These are phyloP conservation scores for Temnothorax curvispinosus DNA, from an alignment of 1,140 invertebrate species.

Conservation along the genomic window DNA sequence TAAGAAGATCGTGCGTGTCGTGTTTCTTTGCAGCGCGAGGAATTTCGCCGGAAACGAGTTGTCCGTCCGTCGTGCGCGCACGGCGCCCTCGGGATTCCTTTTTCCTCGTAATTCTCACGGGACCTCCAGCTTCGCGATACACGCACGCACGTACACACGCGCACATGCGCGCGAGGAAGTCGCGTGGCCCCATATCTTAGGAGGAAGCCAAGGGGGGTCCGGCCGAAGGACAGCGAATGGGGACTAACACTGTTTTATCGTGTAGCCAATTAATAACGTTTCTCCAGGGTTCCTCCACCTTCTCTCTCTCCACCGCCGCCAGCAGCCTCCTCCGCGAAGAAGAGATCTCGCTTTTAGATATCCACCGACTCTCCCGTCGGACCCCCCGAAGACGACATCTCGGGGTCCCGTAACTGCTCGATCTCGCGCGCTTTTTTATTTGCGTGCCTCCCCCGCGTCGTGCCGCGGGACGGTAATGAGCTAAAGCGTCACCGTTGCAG, in stretches of 20 bases:
- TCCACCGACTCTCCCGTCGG: slow-evolving; percentile 32
- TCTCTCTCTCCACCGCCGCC: slow-evolving; percentile 44
- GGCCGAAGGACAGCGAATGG: slow-evolving; percentile 78
- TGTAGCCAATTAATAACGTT: slow-evolving; percentile 85
- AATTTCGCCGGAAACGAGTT: slow-evolving; percentile 47
- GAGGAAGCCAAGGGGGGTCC: slow-evolving; percentile 81
- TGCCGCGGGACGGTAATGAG: slow-evolving; percentile 24
- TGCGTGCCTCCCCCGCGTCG: slow-evolving; percentile 6
- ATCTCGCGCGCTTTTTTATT: slow-evolving; percentile 47
- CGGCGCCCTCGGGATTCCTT: slow-evolving; percentile 30
- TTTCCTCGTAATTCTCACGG: slow-evolving; percentile 49
- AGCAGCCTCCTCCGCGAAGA: slow-evolving; percentile 62
- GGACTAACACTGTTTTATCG: slow-evolving; percentile 84
- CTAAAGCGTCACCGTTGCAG: slow-evolving; percentile 14
- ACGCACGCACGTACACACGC: slow-evolving; percentile 69
- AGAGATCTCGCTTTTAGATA: slow-evolving; percentile 78
- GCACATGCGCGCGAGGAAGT: slow-evolving; percentile 76
- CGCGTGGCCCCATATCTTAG: slow-evolving; percentile 84
- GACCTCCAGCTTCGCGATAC: slow-evolving; percentile 50
- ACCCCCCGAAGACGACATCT: slow-evolving; percentile 54
- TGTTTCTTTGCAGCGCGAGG: slow-evolving; percentile 10
- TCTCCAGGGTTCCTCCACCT: slow-evolving; percentile 61
- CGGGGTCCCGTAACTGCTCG: slow-evolving; percentile 27
- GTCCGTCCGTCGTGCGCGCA: not conserved
- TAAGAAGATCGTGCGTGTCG: slow-evolving; percentile 17